Evolutionary conservation across 2,888 invertebrate species (phyloP).

Genomic region (Coenonympha arcania): DNA sequence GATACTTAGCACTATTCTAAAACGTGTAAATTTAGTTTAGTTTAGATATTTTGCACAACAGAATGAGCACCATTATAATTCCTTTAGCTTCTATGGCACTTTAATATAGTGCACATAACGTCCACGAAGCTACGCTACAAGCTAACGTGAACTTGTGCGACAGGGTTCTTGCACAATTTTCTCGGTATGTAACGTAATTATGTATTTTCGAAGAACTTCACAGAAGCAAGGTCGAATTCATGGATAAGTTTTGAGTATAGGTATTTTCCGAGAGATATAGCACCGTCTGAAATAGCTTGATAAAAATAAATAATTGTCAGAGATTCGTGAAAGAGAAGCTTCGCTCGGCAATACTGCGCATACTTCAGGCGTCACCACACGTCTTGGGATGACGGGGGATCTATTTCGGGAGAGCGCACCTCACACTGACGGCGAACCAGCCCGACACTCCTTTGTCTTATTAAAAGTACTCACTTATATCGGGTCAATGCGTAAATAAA

Average conservation of each 20-base stretch:
- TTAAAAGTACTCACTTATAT: conserved; percentile 60
- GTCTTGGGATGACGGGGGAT: conserved; percentile 61
- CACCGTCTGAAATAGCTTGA: conserved; percentile 46
- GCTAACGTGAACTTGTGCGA: not conserved
- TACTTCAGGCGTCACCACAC: conserved; percentile 47
- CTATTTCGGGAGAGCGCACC: conserved; percentile 63
- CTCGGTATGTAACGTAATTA: not conserved
- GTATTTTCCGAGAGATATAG: conserved; percentile 32
- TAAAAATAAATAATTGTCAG: conserved; percentile 65
- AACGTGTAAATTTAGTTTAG: too few relatives aligned
- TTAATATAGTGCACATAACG: not conserved
- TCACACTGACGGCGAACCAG: conserved; percentile 50
- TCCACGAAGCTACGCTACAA: not conserved
- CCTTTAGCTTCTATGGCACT: too few relatives aligned
- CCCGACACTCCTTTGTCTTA: conserved; percentile 67
- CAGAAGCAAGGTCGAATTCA: conserved; percentile 32
- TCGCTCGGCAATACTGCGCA: conserved; percentile 41
- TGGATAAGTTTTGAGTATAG: conserved; percentile 26
- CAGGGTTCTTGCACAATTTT: not conserved
- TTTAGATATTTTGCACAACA: too few relatives aligned
- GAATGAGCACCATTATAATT: too few relatives aligned
- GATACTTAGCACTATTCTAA: too few relatives aligned
- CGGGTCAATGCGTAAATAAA: conserved; percentile 52
- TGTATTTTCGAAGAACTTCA: conserved; percentile 9
- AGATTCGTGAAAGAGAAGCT: conserved; percentile 46